phyloP scores from a whole-genome alignment of 2,113 vertebrate genomes.

The Cyphomyrus plagiostoma region DNA sequence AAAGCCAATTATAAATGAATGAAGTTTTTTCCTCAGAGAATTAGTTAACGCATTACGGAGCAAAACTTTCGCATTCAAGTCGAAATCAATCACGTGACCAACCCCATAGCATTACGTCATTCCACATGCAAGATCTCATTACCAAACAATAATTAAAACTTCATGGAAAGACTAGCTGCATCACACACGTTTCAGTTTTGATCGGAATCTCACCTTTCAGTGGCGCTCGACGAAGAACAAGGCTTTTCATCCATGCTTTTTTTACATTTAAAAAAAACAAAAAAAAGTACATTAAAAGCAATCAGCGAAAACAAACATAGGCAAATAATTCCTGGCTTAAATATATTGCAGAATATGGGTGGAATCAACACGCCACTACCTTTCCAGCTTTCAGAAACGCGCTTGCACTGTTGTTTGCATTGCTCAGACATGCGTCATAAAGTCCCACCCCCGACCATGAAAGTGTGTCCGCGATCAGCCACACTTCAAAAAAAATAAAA shows the following conservation, averaged over 20 bases:
- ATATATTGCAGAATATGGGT: background rate
- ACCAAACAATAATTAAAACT: background rate
- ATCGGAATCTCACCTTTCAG: constrained; percentile 43
- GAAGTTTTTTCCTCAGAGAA: background rate
- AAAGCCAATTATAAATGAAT: background rate
- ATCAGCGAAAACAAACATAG: background rate
- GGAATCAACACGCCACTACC: background rate
- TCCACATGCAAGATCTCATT: background rate
- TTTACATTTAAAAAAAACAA: background rate
- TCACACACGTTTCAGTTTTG: background rate
- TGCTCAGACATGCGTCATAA: background rate
- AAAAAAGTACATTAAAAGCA: background rate
- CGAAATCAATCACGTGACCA: background rate
- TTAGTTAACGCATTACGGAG: background rate
- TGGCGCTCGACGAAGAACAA: constrained; percentile 49
- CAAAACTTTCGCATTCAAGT: background rate
- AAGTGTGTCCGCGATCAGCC: background rate
- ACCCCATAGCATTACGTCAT: background rate
- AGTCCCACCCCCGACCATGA: background rate
- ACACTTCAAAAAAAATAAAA: background rate
- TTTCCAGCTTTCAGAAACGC: background rate
- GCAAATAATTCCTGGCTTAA: background rate
- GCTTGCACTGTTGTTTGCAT: background rate
- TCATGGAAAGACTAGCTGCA: background rate
- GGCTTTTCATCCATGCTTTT: constrained; percentile 60